Conservation (phyloP, 2,888 invertebrate species). For the Drosophila atroscutellata region DNA sequence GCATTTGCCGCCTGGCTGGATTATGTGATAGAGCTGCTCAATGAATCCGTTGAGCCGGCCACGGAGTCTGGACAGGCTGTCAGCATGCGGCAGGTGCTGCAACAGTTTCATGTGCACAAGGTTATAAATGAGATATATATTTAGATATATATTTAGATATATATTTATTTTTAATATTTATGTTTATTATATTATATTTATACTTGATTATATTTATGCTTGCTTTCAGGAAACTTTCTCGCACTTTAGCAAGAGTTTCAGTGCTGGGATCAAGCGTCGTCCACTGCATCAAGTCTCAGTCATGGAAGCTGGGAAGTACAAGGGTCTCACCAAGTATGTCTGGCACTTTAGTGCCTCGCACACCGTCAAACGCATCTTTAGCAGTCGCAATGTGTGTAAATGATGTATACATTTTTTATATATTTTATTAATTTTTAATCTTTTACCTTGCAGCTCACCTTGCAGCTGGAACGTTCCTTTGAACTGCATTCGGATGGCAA, state of each 20-base stretch:
- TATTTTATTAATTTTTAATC: background rate
- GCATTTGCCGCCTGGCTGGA: constrained; percentile 90
- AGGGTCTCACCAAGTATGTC: constrained; percentile 89
- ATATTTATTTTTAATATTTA: background rate
- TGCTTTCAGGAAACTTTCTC: constrained; percentile 88
- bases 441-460: constrained; percentile 32
- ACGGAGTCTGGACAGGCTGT: background rate
- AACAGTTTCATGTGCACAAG: constrained; percentile 90
- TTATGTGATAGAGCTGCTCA: constrained; percentile 91
- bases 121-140: constrained; percentile 75
- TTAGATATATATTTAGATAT: background rate
- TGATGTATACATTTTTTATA: background rate
- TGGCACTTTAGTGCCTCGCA: constrained; percentile 90
- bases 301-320: constrained; percentile 88
- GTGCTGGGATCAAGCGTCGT: constrained; percentile 88
- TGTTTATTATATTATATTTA: background rate
- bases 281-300: constrained; percentile 88
- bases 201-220: constrained; percentile 1
- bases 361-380: constrained; percentile 91
- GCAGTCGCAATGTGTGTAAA: constrained; percentile 84
- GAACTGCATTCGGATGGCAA: constrained; percentile 63
- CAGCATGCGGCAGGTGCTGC: constrained; percentile 85
- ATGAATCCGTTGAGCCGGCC: constrained; percentile 88
- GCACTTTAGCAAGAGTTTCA: constrained; percentile 89
- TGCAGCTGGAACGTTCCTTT: constrained; percentile 73